phyloP scores from a whole-genome alignment of 2,113 vertebrate genomes.

The Mystacornis crossleyi region DNA sequence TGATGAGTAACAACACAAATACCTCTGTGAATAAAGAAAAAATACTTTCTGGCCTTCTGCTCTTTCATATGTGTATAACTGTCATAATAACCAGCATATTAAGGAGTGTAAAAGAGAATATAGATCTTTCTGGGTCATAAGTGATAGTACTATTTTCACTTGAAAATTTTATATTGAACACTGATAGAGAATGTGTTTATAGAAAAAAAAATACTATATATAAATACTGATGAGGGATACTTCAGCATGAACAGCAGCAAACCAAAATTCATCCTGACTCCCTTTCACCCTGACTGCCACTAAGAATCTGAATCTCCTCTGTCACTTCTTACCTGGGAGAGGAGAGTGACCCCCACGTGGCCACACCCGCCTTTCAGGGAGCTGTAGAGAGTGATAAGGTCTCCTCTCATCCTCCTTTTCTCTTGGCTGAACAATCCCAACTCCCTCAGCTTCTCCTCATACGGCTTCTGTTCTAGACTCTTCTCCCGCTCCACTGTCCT shows the following conservation, averaged over 20 bases:
- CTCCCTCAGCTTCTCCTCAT: neutral
- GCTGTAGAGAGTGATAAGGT: neutral
- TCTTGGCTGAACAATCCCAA: neutral
- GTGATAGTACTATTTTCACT: neutral
- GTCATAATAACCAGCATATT: neutral
- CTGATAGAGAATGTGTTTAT: neutral
- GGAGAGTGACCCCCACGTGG: rapidly evolving
- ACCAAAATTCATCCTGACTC: neutral
- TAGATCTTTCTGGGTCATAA: neutral
- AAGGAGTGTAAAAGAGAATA: neutral
- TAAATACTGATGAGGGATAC: neutral
- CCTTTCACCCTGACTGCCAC: neutral
- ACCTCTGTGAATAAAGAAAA: neutral
- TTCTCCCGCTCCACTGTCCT: neutral
- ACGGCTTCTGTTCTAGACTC: neutral
- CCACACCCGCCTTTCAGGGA: neutral
- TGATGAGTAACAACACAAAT: neutral
- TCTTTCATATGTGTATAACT: neutral
- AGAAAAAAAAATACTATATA: neutral
- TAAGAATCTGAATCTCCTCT: neutral
- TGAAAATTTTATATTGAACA: neutral
- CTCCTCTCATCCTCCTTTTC: neutral
- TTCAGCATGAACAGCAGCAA: neutral
- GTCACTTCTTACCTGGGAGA: neutral
- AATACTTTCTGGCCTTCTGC: neutral